These are phyloP conservation scores for Patella pellucida DNA, from an alignment of 2,888 invertebrate species.

Conservation along the genomic window DNA sequence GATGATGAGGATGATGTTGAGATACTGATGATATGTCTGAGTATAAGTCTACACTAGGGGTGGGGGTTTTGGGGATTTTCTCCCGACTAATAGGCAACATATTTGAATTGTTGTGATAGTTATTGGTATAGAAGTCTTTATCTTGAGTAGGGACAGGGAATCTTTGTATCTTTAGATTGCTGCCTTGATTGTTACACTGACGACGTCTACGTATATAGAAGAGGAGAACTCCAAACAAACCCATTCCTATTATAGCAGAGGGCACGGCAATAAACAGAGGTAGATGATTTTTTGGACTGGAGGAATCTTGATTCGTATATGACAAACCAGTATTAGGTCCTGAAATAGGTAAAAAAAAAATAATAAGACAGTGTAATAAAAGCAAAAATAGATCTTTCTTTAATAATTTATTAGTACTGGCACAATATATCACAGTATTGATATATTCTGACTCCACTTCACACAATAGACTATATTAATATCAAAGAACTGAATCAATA, in stretches of 20 bases:
- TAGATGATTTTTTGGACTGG: slow-evolving; percentile 44
- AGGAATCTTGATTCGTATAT: slow-evolving; percentile 20
- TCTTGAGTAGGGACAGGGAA: slow-evolving; percentile 45
- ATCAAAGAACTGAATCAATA: too few relatives aligned
- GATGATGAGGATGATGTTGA: slow-evolving; percentile 53
- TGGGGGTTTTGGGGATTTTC: slow-evolving; percentile 50
- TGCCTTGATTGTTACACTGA: slow-evolving; percentile 31
- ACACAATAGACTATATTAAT: too few relatives aligned
- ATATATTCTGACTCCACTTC: too few relatives aligned
- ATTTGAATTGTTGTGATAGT: slow-evolving; percentile 27
- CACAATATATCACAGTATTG: too few relatives aligned
- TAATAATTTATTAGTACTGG: too few relatives aligned
- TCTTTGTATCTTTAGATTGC: slow-evolving; percentile 33
- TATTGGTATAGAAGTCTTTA: slow-evolving; percentile 36
- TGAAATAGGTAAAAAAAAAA: not conserved
- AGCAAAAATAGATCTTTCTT: not conserved
- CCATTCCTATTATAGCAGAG: slow-evolving; percentile 48
- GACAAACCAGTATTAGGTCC: slow-evolving; percentile 15
- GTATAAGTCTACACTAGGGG: slow-evolving; percentile 57
- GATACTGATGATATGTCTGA: slow-evolving; percentile 65
- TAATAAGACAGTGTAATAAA: not conserved
- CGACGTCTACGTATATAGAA: slow-evolving; percentile 49
- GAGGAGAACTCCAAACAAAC: slow-evolving; percentile 51
- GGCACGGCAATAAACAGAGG: slow-evolving; percentile 64
- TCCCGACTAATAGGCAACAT: slow-evolving; percentile 45